phyloP scores from a whole-genome alignment of 2,113 vertebrate species.

The Calyptommatus sinebrachiatus region DNA sequence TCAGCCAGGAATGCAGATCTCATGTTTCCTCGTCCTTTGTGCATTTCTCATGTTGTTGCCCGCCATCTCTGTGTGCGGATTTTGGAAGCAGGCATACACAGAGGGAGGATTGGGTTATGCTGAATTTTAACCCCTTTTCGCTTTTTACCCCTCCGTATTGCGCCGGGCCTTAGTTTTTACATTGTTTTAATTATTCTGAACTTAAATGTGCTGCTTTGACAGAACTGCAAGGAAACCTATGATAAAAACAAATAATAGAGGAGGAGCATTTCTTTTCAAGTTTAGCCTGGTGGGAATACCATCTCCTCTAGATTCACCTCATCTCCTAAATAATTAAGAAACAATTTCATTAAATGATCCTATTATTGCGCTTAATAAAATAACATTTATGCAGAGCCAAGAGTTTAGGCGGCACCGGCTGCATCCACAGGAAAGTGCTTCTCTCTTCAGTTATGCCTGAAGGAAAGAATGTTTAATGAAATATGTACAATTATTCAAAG shows the following conservation, averaged over 20 bases:
- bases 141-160: no score
- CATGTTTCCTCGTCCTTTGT: no score
- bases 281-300: conserved; percentile 47
- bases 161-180: not conserved
- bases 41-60: no score
- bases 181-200: conserved; percentile 37
- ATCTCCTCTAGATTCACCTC: conserved; percentile 42
- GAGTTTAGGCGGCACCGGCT: conserved; percentile 36
- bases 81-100: no score
- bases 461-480: conserved; percentile 42
- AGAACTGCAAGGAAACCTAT: not conserved
- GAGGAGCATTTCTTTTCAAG: conserved; percentile 23
- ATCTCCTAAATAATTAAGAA: conserved; percentile 62
- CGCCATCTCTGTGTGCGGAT: no score
- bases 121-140: no score
- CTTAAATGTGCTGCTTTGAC: conserved; percentile 28
- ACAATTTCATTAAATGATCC: conserved; percentile 51
- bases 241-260: conserved; percentile 20
- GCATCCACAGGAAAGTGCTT: conserved; percentile 34
- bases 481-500: conserved; percentile 14
- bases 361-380: conserved; percentile 54
- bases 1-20: no score
- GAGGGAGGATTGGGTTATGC: no score
- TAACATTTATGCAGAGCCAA: conserved; percentile 49
- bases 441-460: conserved; percentile 37